phyloP scores from a whole-genome alignment of 2,888 invertebrate genomes.

The Eupithecia exiguata region DNA sequence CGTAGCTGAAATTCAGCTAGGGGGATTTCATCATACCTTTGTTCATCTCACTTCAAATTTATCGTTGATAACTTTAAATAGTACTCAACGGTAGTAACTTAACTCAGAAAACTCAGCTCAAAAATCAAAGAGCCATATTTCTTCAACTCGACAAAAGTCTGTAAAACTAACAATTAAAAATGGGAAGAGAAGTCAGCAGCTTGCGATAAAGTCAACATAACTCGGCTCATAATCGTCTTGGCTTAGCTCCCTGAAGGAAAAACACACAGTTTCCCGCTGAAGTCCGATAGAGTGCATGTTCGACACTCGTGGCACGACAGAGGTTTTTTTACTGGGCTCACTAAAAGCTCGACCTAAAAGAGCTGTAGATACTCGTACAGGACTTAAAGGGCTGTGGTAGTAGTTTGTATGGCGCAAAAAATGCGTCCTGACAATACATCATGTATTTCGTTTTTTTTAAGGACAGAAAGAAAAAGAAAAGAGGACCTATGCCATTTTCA shows the following conservation, averaged over 20 bases:
- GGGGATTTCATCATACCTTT: too few species aligned
- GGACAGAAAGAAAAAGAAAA: too few species aligned
- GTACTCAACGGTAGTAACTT: background rate
- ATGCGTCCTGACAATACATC: too few species aligned
- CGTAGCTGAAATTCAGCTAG: too few species aligned
- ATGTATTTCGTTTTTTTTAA: too few species aligned
- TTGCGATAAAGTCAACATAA: slow-evolving; percentile 34
- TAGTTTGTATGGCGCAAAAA: too few species aligned
- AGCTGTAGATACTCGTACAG: too few species aligned
- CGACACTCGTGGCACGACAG: slow-evolving; percentile 1
- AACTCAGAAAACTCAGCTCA: background rate
- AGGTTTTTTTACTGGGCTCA: background rate
- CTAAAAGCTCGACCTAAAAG: too few species aligned
- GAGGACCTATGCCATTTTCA: too few species aligned
- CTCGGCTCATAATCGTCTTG: slow-evolving; percentile 38
- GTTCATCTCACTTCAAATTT: too few species aligned
- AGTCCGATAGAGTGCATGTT: background rate
- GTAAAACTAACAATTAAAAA: slow-evolving; percentile 24
- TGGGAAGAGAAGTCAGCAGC: slow-evolving; percentile 13
- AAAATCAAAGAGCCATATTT: slow-evolving; percentile 22
- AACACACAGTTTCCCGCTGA: slow-evolving; percentile 38
- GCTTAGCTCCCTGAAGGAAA: slow-evolving; percentile 24
- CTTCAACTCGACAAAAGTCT: slow-evolving; percentile 7
- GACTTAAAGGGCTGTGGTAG: too few species aligned
- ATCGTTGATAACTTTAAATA: background rate